Evolutionary conservation across 2,797 vertebrate genomes (phyloP).

Genomic region (Sebastes itinus): DNA sequence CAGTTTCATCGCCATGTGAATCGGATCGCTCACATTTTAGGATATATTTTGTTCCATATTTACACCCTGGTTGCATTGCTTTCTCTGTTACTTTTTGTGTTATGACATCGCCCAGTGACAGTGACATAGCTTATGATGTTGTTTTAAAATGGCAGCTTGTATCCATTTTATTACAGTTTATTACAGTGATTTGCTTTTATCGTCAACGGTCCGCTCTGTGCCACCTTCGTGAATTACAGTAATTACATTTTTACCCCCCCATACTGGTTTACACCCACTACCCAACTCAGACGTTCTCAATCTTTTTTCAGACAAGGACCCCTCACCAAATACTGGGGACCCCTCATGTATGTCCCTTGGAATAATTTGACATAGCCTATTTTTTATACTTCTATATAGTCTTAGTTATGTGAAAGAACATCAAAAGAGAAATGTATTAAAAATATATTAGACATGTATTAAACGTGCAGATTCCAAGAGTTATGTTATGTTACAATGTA

Average conservation of each 20-base stretch:
- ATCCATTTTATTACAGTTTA: background rate
- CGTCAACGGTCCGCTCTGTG: background rate
- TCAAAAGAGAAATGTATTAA: background rate
- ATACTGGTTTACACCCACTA: background rate
- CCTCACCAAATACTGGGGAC: too few species aligned
- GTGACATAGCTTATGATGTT: background rate
- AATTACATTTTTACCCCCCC: background rate
- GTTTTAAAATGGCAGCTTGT: background rate
- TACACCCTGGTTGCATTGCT: background rate
- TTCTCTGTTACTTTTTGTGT: background rate
- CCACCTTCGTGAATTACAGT: background rate
- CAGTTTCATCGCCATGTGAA: background rate
- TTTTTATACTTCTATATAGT: too few species aligned
- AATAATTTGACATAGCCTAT: too few species aligned
- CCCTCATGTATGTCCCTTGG: too few species aligned
- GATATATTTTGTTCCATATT: slow-evolving; percentile 11
- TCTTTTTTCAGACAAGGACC: too few species aligned
- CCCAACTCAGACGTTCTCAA: background rate
- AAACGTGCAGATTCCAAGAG: too few species aligned
- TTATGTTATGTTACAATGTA: too few species aligned
- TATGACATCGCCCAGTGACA: background rate
- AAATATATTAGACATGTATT: background rate
- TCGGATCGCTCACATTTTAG: background rate
- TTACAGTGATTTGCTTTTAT: background rate
- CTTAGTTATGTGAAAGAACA: background rate